Base-by-base conservation (phyloP, 2,113 vertebrate species). In the Platichthys flesus region DNA sequence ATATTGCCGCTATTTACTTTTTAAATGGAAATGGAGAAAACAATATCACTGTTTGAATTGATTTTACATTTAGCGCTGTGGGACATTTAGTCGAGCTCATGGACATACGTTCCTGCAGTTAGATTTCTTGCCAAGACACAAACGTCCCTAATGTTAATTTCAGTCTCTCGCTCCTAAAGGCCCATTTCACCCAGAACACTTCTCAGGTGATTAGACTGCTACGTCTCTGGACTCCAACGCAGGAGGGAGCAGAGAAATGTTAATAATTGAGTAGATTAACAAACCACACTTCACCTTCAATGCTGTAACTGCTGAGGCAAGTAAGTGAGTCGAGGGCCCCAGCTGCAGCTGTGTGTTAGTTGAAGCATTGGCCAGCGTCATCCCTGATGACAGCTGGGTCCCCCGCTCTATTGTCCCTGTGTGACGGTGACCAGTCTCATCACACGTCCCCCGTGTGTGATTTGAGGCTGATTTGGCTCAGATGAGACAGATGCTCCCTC, bases 401-500 rank as follows among this genome's bases (percentile, higher is more conserved):
- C 71, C 57, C 55, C 55, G 20, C 75, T 58, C 66, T 56, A 81
- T 74, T 78, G 79, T 80, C 83, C 82, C 75, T 58, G 45, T 64
- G 77, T 71, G 74, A 79, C 76, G 78, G 74, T 81, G 79, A 88
- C 83, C 86, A 80, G 76, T 77, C 75, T 76, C 79, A 75, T 55
- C 51, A 54, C 7, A 76, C 72, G 79, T 85, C 83, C 84, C 71
- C 88, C 64, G 77, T 88, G 88, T 90, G 90, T 85, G 60, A 85
- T 89, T 85, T 76, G 75, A 65, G 76, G 81, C 80, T 80, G 89
- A 92, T 93, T 85, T 88, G 82, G 68, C 84, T 90, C 77, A 67
- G 63, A 88, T 83, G 64, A 88, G 78, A 91, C 93, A 93, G 91
- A 94, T 92, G 91, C 88, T 88, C 67, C 78, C 88, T 40, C 45